These are phyloP conservation scores for Chlorops oryzae DNA, from an alignment of 1,140 invertebrate genomes.

Conservation along the genomic window DNA sequence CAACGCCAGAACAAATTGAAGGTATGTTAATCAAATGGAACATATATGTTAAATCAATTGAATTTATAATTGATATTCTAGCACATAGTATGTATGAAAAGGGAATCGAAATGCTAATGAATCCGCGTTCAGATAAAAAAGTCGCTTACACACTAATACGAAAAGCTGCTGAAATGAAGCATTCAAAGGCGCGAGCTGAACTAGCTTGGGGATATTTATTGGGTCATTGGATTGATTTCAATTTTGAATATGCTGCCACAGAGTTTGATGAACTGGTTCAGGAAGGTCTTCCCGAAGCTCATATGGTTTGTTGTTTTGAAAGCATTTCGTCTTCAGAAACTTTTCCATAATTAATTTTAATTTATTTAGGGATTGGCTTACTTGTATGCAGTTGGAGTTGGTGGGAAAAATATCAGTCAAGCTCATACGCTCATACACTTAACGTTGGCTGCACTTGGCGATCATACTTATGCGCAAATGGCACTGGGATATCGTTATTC, in stretches of 20 bases:
- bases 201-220: conserved; percentile 83
- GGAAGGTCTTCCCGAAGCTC: conserved; percentile 77
- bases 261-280: conserved; percentile 73
- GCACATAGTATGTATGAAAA: conserved; percentile 34
- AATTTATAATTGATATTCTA: conserved; percentile 10
- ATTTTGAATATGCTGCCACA: conserved; percentile 67
- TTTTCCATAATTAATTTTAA: background rate
- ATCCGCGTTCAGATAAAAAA: conserved; percentile 30
- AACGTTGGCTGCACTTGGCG: conserved; percentile 82
- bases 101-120: conserved; percentile 33
- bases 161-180: conserved; percentile 68
- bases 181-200: conserved; percentile 71
- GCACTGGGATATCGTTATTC: conserved; percentile 84
- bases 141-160: conserved; percentile 29
- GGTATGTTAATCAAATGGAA: conserved; percentile 17
- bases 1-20: conserved; percentile 29
- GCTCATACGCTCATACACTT: conserved; percentile 86
- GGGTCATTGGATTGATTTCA: conserved; percentile 66
- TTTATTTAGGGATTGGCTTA: conserved; percentile 74
- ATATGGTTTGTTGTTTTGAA: conserved; percentile 59
- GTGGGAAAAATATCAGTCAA: conserved; percentile 75
- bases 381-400: conserved; percentile 80
- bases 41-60: background rate
- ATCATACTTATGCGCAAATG: conserved; percentile 90
- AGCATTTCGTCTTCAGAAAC: background rate